Base-by-base conservation (phyloP, 30 jellyfish, hydroid and myxozoan species). In the Aurelia sp. region DNA sequence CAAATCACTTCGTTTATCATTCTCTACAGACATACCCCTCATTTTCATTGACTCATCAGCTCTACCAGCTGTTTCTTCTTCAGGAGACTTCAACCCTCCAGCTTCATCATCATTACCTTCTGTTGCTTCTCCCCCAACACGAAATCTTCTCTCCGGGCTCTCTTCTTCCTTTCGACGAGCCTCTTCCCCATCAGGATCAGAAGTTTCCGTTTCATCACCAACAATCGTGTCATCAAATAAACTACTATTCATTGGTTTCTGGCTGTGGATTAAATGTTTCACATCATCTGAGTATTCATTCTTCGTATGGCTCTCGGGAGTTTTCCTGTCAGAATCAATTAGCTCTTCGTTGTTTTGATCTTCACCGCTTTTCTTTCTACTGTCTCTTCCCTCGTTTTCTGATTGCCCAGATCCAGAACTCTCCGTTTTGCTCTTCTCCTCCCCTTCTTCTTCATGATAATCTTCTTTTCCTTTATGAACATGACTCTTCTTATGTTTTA, bases 31-130 rank as follows among this genome's bases (percentile, higher is more conserved):
- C 20, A 81, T 30, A 9, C 40, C 84, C 27, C 93, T 84, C 86
- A 84, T 71, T 64, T 84, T 72, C 82, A 84, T 48, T 19, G 93
- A 71, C 40, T 84, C 93, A 20, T 84, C 90, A 4, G 83, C 93
- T 73, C 48, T 60, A 2, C 93, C 93, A 3, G 93, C 93, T 18
- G 51, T 47, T 50, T 84, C 93, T 51, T 71, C 93, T 18, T 62
- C 72, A 6, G 66, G 80, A 1, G 19, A 41, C 12, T 30, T 62
- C 22, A 55, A 17, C 6, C 57, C 73, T 17, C 40, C 70, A 19
- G 30, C 65, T 4, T 50, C 50, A 19, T 40, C 31, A 17, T 19
- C 31, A 17, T 19, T 68, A 10, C 30, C 75, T 3, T 68, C 76
- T 6, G 85, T 64, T 18, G 19, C 40, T 20, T 31, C 71, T 6